A percentile compares a stretch with the other conserved stretches of the same genome.
phyloP scores from a whole-genome alignment of 2,888 invertebrate genomes.

The Cephonodes hylas region DNA sequence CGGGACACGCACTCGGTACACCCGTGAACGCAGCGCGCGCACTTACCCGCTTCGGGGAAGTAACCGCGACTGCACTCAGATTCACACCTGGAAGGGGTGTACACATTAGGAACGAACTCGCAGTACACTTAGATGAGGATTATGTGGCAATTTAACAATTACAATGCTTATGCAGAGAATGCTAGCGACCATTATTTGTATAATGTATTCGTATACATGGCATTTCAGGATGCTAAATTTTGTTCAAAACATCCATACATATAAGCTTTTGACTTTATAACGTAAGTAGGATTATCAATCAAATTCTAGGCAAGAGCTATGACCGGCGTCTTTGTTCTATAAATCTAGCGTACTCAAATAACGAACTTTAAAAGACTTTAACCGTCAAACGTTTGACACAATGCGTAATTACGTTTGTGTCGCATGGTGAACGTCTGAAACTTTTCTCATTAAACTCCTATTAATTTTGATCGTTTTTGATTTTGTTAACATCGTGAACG shows the following conservation, averaged over 20 bases:
- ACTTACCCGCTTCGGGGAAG: slow-evolving; percentile 87
- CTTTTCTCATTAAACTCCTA: slow-evolving; percentile 22
- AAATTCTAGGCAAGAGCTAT: no score
- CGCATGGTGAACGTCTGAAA: background rate
- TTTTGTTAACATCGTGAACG: background rate
- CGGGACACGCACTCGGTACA: slow-evolving; percentile 89
- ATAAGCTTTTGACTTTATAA: no score
- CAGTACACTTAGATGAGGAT: background rate
- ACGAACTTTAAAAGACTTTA: background rate
- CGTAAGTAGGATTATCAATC: no score
- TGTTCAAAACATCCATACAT: no score
- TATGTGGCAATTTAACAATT: no score
- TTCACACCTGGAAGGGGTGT: slow-evolving; percentile 81
- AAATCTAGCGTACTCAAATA: background rate
- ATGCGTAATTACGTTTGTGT: background rate
- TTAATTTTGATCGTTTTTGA: background rate
- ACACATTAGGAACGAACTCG: background rate
- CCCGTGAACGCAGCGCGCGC: slow-evolving; percentile 89
- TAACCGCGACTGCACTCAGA: slow-evolving; percentile 88
- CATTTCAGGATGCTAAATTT: no score
- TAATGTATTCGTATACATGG: no score
- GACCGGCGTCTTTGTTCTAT: no score
- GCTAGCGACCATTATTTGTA: no score
- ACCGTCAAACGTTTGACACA: background rate
- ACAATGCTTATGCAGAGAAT: no score